A percentile compares a stretch with the other conserved stretches of the same genome.
Evolutionary conservation across 2,888 invertebrate genomes (phyloP).

Genomic region (Ormyrus thymus): DNA sequence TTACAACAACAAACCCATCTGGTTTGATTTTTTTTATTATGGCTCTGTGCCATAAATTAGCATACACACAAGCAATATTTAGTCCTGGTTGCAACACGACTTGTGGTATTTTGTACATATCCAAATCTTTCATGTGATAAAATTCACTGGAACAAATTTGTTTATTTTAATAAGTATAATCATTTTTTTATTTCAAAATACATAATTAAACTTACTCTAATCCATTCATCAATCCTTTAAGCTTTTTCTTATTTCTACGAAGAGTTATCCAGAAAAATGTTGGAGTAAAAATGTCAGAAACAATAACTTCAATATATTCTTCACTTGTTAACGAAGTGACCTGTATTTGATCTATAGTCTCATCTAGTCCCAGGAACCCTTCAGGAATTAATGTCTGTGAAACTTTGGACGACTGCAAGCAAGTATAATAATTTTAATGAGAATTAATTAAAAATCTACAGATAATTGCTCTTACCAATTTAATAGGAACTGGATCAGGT

Average conservation of each 20-base stretch:
- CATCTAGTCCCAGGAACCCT: slow-evolving; percentile 63
- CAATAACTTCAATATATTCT: slow-evolving; percentile 61
- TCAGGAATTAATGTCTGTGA: slow-evolving; percentile 63
- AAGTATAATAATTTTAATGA: slow-evolving; percentile 15
- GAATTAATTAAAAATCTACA: slow-evolving; percentile 1
- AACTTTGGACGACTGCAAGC: slow-evolving; percentile 59
- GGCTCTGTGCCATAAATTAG: slow-evolving; percentile 67
- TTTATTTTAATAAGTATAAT: slow-evolving; percentile 6
- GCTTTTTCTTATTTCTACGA: slow-evolving; percentile 57
- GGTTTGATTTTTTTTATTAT: slow-evolving; percentile 66
- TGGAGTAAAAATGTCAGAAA: slow-evolving; percentile 69
- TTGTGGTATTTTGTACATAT: slow-evolving; percentile 62
- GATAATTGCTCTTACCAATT: slow-evolving; percentile 59
- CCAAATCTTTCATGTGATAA: slow-evolving; percentile 40
- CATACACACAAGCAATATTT: slow-evolving; percentile 68
- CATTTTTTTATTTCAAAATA: slow-evolving; percentile 12
- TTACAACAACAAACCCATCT: slow-evolving; percentile 66
- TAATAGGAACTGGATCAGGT: slow-evolving; percentile 62
- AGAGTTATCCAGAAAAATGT: slow-evolving; percentile 71
- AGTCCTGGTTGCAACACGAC: slow-evolving; percentile 66
- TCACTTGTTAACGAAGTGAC: slow-evolving; percentile 58
- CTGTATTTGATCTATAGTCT: slow-evolving; percentile 64
- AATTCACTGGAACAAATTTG: slow-evolving; percentile 37
- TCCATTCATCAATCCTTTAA: slow-evolving; percentile 64
- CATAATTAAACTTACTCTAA: slow-evolving; percentile 62